Evolutionary conservation across 2,113 vertebrate species (phyloP).

Genomic region (Cinclus cinclus): DNA sequence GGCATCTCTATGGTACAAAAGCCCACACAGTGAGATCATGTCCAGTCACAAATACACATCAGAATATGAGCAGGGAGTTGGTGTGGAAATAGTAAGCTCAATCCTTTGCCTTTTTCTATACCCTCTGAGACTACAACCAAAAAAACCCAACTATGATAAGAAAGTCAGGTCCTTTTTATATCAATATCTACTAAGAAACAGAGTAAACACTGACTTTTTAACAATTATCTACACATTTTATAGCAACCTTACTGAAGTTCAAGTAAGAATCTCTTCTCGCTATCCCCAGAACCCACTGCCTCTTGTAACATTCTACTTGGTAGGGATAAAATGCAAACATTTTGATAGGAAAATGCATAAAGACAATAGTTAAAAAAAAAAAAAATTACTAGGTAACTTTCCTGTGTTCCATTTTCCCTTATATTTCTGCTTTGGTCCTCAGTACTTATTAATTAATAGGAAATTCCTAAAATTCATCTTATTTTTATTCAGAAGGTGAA

Average conservation of each 20-base stretch:
- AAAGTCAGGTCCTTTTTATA: background rate
- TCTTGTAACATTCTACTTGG: background rate
- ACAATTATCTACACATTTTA: background rate
- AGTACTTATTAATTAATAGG: background rate
- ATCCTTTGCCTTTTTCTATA: background rate
- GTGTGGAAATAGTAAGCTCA: background rate
- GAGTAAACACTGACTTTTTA: background rate
- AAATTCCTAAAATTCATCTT: conserved; percentile 11
- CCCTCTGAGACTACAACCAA: background rate
- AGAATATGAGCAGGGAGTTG: background rate
- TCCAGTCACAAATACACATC: background rate
- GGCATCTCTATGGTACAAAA: background rate
- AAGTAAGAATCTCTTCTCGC: background rate
- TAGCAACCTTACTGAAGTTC: background rate
- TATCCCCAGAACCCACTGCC: background rate
- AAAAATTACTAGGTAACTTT: background rate
- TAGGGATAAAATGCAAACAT: background rate
- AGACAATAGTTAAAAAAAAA: background rate
- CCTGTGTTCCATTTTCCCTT: background rate
- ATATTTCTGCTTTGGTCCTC: background rate
- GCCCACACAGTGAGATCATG: background rate
- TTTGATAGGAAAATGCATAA: background rate
- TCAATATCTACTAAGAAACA: background rate
- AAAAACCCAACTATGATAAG: background rate
- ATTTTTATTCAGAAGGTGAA: conserved; percentile 49